Percentiles rank a stretch among this genome's conserved stretches.
Evolutionary conservation across 2,113 vertebrate genomes (phyloP).

Genomic region (Pterophyllum scalare): DNA sequence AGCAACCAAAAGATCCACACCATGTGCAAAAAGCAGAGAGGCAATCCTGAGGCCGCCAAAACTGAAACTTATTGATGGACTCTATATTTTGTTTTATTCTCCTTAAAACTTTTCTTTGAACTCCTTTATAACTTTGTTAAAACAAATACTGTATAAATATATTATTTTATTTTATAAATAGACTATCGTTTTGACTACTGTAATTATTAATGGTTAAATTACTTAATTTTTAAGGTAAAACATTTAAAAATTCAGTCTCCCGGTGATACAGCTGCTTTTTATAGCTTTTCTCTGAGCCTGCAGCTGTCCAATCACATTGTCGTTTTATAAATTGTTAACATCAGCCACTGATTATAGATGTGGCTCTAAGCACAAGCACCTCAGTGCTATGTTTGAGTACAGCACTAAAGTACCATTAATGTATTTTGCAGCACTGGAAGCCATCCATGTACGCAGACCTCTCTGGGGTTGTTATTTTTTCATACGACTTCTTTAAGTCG

Average conservation of each 20-base stretch:
- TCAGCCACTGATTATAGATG: neutral
- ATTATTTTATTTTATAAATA: neutral
- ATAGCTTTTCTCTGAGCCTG: neutral
- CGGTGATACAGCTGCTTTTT: neutral
- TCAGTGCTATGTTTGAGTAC: neutral
- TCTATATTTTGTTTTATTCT: neutral
- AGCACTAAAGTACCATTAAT: neutral
- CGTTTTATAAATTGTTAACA: slow-evolving; percentile 11
- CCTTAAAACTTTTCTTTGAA: neutral
- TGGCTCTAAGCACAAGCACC: neutral
- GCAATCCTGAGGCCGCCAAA: neutral
- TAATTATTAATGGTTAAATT: slow-evolving; percentile 2
- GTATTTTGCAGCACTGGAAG: neutral
- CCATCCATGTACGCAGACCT: neutral
- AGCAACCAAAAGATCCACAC: neutral
- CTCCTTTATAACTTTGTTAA: neutral
- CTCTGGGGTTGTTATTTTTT: neutral
- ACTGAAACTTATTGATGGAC: neutral
- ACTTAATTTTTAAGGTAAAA: neutral
- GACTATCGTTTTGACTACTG: neutral
- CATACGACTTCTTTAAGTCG: neutral
- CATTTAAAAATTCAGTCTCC: neutral
- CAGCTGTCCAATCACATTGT: neutral
- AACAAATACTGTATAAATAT: neutral
- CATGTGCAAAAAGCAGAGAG: neutral